phyloP scores from a whole-genome alignment of 2,888 invertebrate genomes.

The Timema podura region DNA sequence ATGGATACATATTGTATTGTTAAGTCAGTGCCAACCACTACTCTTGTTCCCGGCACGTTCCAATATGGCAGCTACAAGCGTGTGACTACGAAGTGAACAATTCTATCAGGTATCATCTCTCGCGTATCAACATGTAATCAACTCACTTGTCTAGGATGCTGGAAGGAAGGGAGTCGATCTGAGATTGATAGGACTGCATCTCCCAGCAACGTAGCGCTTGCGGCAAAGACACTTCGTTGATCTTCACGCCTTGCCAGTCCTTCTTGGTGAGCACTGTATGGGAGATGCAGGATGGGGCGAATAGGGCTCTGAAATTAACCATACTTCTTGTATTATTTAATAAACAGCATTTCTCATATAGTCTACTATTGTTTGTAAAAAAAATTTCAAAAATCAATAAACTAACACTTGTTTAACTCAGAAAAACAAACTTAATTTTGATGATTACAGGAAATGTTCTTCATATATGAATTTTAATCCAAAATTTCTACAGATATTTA shows the following conservation, averaged over 20 bases:
- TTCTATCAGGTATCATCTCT: no score
- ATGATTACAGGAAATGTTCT: no score
- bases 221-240: constrained; percentile 78
- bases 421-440: neutral
- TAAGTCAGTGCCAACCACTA: no score
- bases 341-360: no score
- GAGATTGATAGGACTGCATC: constrained; percentile 37
- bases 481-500: no score
- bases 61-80: no score
- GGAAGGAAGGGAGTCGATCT: constrained; percentile 22
- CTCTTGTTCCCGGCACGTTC: no score
- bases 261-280: constrained; percentile 83
- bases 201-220: constrained; percentile 90
- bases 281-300: constrained; percentile 90
- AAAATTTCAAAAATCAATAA: neutral
- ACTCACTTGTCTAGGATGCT: constrained; percentile 22
- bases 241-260: constrained; percentile 82
- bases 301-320: constrained; percentile 59
- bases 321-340: neutral
- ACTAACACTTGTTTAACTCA: neutral
- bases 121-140: no score
- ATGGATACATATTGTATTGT: no score
- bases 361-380: neutral
- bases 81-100: no score
- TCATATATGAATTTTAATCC: no score